A percentile compares a stretch with the other conserved stretches of the same genome.
These are phyloP conservation scores for Tricholaema leucomelas DNA, from an alignment of 2,113 vertebrate species.

Conservation along the genomic window DNA sequence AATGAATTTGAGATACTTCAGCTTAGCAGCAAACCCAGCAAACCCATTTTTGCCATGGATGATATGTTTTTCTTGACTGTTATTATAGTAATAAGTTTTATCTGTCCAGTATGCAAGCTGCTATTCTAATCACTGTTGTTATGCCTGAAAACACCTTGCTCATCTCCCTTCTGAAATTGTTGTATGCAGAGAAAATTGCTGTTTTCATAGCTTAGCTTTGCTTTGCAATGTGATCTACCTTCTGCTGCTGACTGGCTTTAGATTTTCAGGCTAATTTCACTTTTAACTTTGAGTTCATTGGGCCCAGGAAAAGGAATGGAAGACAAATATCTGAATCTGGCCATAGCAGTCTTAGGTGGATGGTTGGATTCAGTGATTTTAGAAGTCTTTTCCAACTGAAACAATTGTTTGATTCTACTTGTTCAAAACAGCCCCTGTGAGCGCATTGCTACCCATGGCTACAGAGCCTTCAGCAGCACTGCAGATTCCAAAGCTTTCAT, in stretches of 20 bases:
- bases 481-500: neutral
- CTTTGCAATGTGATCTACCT: neutral
- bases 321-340: neutral
- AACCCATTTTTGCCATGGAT: neutral
- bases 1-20: conserved; percentile 11
- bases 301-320: neutral
- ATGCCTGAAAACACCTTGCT: neutral
- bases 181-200: neutral
- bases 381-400: too few species aligned
- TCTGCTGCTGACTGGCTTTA: neutral
- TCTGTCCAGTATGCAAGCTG: neutral
- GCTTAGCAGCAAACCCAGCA: neutral
- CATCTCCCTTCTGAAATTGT: neutral
- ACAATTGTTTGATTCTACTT: too few species aligned
- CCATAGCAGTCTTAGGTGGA: too few species aligned
- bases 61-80: conserved; percentile 8
- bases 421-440: neutral
- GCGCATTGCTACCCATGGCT: neutral
- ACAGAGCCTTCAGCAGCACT: neutral
- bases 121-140: conserved; percentile 36
- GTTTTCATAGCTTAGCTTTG: neutral
- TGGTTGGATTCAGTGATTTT: too few species aligned
- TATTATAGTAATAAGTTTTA: conserved; percentile 19
- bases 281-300: neutral
- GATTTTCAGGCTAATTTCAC: conserved; percentile 11